Evolutionary conservation across 35 echinoderm and acorn worm genomes (phyloP), one percentile per base, ranked within the genome.

Genomic region (Chiridota heheva): DNA sequence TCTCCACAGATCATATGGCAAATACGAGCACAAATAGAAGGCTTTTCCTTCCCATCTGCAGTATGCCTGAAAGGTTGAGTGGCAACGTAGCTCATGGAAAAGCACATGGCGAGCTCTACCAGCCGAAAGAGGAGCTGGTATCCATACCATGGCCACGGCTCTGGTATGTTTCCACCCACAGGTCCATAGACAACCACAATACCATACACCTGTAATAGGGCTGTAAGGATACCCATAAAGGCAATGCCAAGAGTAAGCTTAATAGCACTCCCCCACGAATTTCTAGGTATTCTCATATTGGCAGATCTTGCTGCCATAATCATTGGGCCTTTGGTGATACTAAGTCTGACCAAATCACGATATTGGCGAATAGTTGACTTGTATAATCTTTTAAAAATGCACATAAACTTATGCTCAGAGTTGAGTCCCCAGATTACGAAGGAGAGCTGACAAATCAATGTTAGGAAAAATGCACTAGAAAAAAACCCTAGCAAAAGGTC

Each of bases 21-120:
- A n/a, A n/a, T n/a, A n/a, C n/a, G n/a, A n/a, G n/a, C n/a, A n/a
- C n/a, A n/a, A n/a, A n/a, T n/a, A n/a, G n/a, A n/a, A n/a, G n/a
- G n/a, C 31, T 88, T 93, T 63, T 93, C 90, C 32, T 77, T 68
- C 2, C 90, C 90, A 79, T 88, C 79, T 20, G 36, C 69, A 12
- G 84, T 88, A 80, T 93, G 88, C 26, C 95, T 74, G 70, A 98
- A 91, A 16, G 95, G 95, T 58, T 98, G 95, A 20, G 95, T 98
- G 5, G 95, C 95, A 46, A 98, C 95, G 59, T 81, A 98, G 32
- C 95, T 91, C 95, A 98, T 98, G 5, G 81, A 70, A 1, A 82
- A 57, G n/a, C 89, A 98, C 95, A 98, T 98, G 5, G 76, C 72
- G n/a, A 98, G 82, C 84, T 98, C 95, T 10, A 80, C 72, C 2